A percentile compares a stretch with the other conserved stretches of the same genome.
Conservation (phyloP, 2,888 invertebrate species). For the Galeopsomyia nigrocyanea region DNA sequence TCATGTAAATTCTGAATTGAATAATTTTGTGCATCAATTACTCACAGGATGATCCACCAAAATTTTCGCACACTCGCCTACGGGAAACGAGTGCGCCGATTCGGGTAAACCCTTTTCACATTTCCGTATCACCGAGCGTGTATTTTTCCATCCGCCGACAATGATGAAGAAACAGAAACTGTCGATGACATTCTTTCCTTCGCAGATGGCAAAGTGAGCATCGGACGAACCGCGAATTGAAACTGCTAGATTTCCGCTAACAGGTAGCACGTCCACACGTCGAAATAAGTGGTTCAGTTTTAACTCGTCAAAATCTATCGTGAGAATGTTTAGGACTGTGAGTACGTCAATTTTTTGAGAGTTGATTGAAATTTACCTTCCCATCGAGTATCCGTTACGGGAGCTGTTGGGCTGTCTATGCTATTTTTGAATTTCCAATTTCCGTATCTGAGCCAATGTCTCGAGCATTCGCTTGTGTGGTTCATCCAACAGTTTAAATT, state of each 20-base stretch:
- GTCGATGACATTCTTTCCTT: slow-evolving; percentile 7
- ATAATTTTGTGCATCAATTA: neutral
- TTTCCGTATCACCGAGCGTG: slow-evolving; percentile 53
- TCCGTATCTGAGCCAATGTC: slow-evolving; percentile 14
- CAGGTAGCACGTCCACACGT: neutral
- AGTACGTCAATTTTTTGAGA: slow-evolving; percentile 6
- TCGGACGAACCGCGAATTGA: slow-evolving; percentile 54
- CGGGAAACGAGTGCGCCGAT: neutral
- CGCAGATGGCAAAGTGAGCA: slow-evolving; percentile 59
- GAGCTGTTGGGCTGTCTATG: slow-evolving; percentile 49
- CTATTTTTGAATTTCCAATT: slow-evolving; percentile 52
- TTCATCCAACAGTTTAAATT: slow-evolving; percentile 36
- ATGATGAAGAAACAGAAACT: slow-evolving; percentile 61
- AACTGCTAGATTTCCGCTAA: slow-evolving; percentile 38
- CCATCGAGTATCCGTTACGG: slow-evolving; percentile 58
- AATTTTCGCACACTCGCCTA: neutral
- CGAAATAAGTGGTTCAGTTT: slow-evolving; percentile 3
- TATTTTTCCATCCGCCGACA: slow-evolving; percentile 56
- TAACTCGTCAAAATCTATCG: slow-evolving; percentile 24
- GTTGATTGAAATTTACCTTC: slow-evolving; percentile 53
- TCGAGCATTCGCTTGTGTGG: slow-evolving; percentile 17
- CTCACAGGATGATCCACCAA: slow-evolving; percentile 4
- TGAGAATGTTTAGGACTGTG: neutral
- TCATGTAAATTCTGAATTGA: neutral
- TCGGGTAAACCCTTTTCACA: slow-evolving; percentile 52